phyloP scores from a whole-genome alignment of 2,797 vertebrate species.

The Phoxinus dragarum region DNA sequence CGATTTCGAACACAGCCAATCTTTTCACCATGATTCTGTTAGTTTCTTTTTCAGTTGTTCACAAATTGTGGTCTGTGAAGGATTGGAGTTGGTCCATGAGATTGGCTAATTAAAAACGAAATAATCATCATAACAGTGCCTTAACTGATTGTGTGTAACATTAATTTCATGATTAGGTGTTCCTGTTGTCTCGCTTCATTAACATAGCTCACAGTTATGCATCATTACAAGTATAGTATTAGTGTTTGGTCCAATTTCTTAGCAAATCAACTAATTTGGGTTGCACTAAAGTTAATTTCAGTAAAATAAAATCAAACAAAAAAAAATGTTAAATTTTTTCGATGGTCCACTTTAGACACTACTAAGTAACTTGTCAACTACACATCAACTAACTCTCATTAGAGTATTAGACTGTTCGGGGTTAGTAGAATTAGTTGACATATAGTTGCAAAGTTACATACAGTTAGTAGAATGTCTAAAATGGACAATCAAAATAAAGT shows the following conservation, averaged over 20 bases:
- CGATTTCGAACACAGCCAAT: not conserved
- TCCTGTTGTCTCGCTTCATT: not conserved
- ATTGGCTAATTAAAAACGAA: not conserved
- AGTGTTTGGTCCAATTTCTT: not conserved
- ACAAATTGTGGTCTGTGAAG: not conserved
- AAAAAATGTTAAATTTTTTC: not conserved
- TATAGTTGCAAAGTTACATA: not conserved
- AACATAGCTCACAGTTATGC: not conserved
- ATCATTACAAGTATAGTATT: not conserved
- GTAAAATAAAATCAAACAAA: not conserved
- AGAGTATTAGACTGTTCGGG: not conserved
- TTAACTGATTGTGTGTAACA: not conserved
- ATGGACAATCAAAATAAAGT: not conserved
- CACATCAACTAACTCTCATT: not conserved
- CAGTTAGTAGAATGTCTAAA: not conserved
- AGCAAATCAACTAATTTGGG: not conserved
- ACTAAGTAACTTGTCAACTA: not conserved
- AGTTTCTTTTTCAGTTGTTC: not conserved
- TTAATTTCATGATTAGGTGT: not conserved
- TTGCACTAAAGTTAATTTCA: not conserved
- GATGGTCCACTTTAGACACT: not conserved
- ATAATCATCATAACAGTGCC: not conserved
- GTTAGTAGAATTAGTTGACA: not conserved
- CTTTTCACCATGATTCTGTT: not conserved
- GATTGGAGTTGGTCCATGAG: not conserved